Conservation (phyloP, 2,113 vertebrate species). For the Rhizomys pruinosus region DNA sequence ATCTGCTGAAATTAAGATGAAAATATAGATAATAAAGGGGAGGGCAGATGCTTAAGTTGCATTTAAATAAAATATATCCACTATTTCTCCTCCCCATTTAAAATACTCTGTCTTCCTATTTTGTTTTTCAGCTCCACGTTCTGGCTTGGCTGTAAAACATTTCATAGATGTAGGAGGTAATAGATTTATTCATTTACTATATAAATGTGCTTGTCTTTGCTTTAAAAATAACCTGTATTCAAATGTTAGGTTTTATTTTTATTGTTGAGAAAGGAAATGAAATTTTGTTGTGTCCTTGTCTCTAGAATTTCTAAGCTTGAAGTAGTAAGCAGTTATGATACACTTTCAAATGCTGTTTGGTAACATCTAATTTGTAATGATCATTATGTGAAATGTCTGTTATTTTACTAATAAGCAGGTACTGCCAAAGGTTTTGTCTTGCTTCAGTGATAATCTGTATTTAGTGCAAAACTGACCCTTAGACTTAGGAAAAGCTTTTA, state of each 20-base stretch:
- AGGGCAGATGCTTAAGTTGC: neutral
- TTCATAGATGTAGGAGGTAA: constrained; percentile 99
- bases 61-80: neutral
- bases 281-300: constrained; percentile 19
- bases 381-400: neutral
- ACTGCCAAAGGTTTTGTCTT: neutral
- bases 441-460: neutral
- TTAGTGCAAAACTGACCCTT: constrained; percentile 7
- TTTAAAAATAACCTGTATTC: constrained; percentile 19
- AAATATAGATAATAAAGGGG: neutral
- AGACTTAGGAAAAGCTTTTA: constrained; percentile 6
- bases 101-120: neutral
- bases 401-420: constrained; percentile 20
- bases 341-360: neutral
- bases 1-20: neutral
- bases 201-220: constrained; percentile 45
- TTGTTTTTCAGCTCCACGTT: constrained; percentile 93
- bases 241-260: constrained; percentile 49
- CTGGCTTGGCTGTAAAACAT: constrained; percentile 95
- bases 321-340: neutral
- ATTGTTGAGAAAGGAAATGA: constrained; percentile 19
- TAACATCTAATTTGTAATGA: constrained; percentile 33
- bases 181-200: constrained; percentile 75
- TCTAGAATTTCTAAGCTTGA: constrained; percentile 20
- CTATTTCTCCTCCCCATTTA: neutral